These are phyloP conservation scores for Adelosebastes latens DNA, from an alignment of 2,797 vertebrate species.

Conservation along the genomic window DNA sequence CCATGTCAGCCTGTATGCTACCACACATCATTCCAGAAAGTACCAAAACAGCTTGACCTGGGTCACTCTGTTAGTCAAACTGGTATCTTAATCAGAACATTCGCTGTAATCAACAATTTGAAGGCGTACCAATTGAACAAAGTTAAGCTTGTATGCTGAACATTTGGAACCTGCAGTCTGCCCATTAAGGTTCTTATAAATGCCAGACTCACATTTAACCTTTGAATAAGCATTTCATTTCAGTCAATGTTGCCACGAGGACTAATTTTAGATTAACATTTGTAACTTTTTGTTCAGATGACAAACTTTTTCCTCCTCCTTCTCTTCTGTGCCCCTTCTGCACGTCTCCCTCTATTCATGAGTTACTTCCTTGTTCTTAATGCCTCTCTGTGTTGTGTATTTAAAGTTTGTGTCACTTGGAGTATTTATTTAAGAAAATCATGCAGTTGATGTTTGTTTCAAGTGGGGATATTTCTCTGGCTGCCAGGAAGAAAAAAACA, in stretches of 20 bases:
- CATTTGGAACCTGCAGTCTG: not conserved
- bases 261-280: not conserved
- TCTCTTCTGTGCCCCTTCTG: not conserved
- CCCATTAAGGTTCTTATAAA: not conserved
- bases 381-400: not conserved
- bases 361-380: not conserved
- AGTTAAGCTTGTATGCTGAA: constrained; percentile 2
- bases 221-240: not conserved
- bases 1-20: not conserved
- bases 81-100: constrained; percentile 4
- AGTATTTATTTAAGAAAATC: constrained; percentile 44
- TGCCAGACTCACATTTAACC: not conserved
- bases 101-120: constrained; percentile 17
- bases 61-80: constrained; percentile 5
- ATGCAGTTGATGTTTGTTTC: constrained; percentile 10
- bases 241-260: not conserved
- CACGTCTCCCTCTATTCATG: not conserved
- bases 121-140: constrained; percentile 14
- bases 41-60: constrained; percentile 16
- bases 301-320: not conserved
- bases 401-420: constrained; percentile 16
- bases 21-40: not conserved
- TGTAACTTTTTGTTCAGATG: not conserved
- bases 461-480: constrained; percentile 33
- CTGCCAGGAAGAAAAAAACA: not conserved